These are phyloP conservation scores for Lamprotornis superbus DNA, from an alignment of 2,113 vertebrate genomes.

Conservation along the genomic window DNA sequence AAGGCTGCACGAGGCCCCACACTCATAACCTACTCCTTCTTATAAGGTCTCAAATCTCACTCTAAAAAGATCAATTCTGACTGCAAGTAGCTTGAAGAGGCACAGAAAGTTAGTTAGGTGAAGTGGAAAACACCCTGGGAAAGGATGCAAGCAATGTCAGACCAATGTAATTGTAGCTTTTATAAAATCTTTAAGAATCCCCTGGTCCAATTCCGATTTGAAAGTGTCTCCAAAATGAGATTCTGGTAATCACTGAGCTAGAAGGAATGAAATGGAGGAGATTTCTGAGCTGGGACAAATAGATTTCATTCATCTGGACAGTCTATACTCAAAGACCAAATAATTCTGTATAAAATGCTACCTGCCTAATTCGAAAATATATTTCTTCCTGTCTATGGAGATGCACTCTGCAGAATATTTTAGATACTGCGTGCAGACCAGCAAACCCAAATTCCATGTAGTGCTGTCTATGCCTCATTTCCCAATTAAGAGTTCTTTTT, in stretches of 20 bases:
- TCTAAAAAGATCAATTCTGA: conserved; percentile 9
- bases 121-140: background rate
- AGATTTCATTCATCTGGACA: background rate
- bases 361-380: background rate
- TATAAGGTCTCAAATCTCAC: background rate
- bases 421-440: background rate
- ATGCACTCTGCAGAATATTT: background rate
- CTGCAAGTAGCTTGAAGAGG: background rate
- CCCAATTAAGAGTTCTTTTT: background rate
- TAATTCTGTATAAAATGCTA: background rate
- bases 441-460: background rate
- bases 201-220: background rate
- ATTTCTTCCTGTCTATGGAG: background rate
- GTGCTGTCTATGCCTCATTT: background rate
- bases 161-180: background rate
- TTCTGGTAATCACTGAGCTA: conserved; percentile 2
- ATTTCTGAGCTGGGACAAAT: conserved; percentile 5
- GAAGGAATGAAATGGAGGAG: background rate
- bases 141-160: background rate
- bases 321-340: background rate
- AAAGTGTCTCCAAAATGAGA: background rate
- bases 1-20: background rate
- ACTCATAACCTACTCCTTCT: background rate
- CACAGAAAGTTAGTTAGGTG: background rate
- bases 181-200: conserved; percentile 16